Evolutionary conservation across 1,140 invertebrate species (phyloP), one percentile per base, ranked within the genome.

Genomic region (Ganaspis sp.): DNA sequence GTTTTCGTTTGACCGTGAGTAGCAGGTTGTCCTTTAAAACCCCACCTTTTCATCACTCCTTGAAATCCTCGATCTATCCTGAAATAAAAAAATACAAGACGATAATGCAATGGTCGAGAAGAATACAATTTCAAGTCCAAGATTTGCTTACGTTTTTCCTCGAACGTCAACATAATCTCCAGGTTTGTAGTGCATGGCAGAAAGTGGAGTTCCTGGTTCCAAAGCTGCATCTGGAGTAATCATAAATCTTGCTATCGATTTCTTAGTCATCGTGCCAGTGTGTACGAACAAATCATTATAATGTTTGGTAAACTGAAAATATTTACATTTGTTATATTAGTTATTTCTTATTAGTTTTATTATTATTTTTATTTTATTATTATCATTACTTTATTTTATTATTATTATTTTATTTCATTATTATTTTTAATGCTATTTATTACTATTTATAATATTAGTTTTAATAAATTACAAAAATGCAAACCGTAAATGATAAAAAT

Each of bases 11-110:
- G 94, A 82, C 98, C 98, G 88, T 99, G 98, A 69, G 95, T 95
- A 9, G 96, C 96, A 78, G 96, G 97, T 93, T 96, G 95, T 75
- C 99, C 99, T 87, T 97, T 96, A 86, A 99, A 98, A 49, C 97
- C 97, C 94, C 97, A 99, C 29, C 98, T 93, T 92, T 97, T 99
- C 92, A 99, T 96, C 0, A 99, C 99, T 71, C 99, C 99, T 94
- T 99, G 98, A 87, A 99, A 99, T n/a, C 98, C 99, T 87, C 95
- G 93, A 87, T 98, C 95, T 54, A 98, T 94, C 4, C 96, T 98
- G 84, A 42, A 92, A 89, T 83, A 86, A 77, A 77, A n/a, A 86
- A 84, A 3, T 6, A 34, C 29, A 34, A 6, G 2, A 34, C 6
- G 2, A 34, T 3, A 6, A 34, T 3, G 6, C 29, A 3, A 2